Percentiles rank a stretch among this genome's conserved stretches.
These are phyloP conservation scores for Rhyacichthys aspro DNA, from an alignment of 2,797 vertebrate species.

Conservation along the genomic window DNA sequence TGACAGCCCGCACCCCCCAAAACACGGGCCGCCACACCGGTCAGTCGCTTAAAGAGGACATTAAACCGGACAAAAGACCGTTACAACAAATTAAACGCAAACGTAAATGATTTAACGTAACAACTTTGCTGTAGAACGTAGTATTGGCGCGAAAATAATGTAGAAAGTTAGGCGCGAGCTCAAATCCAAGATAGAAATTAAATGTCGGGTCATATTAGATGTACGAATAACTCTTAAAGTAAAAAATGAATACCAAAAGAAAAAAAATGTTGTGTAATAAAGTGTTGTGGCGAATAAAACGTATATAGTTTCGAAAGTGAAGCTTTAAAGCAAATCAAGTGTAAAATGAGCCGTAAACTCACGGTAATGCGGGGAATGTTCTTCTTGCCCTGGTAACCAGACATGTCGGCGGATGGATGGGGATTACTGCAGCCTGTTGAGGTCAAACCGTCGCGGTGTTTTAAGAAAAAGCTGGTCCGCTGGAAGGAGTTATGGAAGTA, in stretches of 20 bases:
- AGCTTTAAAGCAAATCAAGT: neutral
- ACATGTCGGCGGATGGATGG: conserved; percentile 83
- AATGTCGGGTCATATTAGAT: neutral
- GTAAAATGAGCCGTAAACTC: conserved; percentile 76
- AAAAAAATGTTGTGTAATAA: neutral
- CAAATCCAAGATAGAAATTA: neutral
- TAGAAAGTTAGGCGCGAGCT: conserved; percentile 4
- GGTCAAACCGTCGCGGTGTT: conserved; percentile 3
- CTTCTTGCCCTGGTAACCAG: conserved; percentile 98
- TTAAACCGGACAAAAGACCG: neutral
- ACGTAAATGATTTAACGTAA: too few relatives aligned
- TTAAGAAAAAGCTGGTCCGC: conserved; percentile 19
- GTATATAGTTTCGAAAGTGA: too few relatives aligned
- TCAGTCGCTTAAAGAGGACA: neutral
- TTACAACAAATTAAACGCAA: too few relatives aligned
- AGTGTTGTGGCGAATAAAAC: too few relatives aligned
- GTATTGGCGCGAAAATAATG: neutral
- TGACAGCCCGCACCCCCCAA: conserved; percentile 9
- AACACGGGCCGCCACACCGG: neutral
- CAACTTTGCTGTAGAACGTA: neutral
- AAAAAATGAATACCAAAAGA: neutral
- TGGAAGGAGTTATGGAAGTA: conserved; percentile 27
- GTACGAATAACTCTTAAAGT: neutral
- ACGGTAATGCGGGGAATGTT: conserved; percentile 99
- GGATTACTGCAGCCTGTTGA: conserved; percentile 39